Evolutionary conservation across 2,797 vertebrate genomes (phyloP), one percentile per base, ranked within the genome.

Genomic region (Astyanax mexicanus): DNA sequence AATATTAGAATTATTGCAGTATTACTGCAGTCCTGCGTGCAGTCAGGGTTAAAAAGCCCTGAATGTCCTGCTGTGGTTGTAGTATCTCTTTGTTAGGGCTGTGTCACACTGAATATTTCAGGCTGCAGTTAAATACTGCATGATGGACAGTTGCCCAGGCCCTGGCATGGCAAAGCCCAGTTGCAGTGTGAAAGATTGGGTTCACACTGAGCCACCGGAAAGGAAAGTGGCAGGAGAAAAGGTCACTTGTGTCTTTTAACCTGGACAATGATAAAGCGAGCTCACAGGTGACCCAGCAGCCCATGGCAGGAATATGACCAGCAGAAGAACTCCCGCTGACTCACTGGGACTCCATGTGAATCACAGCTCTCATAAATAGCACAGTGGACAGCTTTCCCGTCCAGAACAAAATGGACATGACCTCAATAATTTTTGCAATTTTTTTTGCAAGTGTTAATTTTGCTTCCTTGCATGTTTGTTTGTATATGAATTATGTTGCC

Each of bases 201-300:
- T 73, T 79, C 32, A 57, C 47, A 25, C 47, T 29, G 35, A 32
- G 64, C 52, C 55, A 57, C 47, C 6, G 5, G 38, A 67, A 78
- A 72, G 65, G 57, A 70, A 65, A 27, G 65, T 58, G 72, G 23
- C 62, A 44, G 35, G 23, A 42, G 25, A 64, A 66, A 69, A 64
- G 75, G 69, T 75, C 54, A 76, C 15, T 35, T 15, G 19, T 52
- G 60, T 67, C 78, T 66, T 57, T 83, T 71, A 80, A 23, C 75
- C 74, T 75, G 55, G 61, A 88, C 80, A 86, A 87, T 87, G 84
- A 89, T 86, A 75, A 83, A 85, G 75, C 64, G 81, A 71, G 80
- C 29, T 66, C 73, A 44, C 10, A 32, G 9, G 19, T 17, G 17
- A 49, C 45, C 37, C 12, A 55, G 40, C 5, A n/a, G 7, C 38